Conservation (phyloP, 2,113 vertebrate genomes). For the Lipophrys pholis region DNA sequence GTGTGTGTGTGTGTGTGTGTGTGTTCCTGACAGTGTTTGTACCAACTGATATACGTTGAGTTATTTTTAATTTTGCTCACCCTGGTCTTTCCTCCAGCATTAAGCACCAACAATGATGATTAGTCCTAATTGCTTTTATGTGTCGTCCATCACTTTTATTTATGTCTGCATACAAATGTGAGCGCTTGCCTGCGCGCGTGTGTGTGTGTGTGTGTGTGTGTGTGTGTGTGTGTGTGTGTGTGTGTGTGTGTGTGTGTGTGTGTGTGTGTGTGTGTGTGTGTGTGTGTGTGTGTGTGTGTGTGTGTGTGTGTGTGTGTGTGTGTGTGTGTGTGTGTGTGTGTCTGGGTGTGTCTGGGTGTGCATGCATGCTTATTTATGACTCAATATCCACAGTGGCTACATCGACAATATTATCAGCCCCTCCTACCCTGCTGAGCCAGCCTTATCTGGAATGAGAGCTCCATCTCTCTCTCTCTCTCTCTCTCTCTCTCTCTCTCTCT, state of each 20-base stretch:
- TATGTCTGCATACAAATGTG: conserved; percentile 47
- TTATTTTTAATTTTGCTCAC: conserved; percentile 72
- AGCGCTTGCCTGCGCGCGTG: conserved; percentile 4
- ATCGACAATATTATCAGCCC: conserved; percentile 75
- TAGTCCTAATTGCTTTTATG: conserved; percentile 74
- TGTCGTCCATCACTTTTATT: conserved; percentile 67
- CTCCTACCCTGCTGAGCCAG: conserved; percentile 71
- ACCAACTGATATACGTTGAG: conserved; percentile 54
- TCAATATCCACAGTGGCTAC: conserved; percentile 77
- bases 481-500: too few species aligned
- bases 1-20: conserved; percentile 13
- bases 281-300: conserved; percentile 17
- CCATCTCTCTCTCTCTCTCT: too few species aligned
- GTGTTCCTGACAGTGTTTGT: conserved; percentile 15
- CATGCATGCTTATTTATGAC: conserved; percentile 75
- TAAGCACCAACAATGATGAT: conserved; percentile 74
- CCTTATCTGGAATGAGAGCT: conserved; percentile 71
- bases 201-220: conserved; percentile 34
- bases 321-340: conserved; percentile 15
- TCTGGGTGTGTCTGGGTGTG: conserved; percentile 19
- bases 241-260: conserved; percentile 24
- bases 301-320: conserved; percentile 17
- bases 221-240: conserved; percentile 26
- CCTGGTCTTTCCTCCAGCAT: conserved; percentile 54
- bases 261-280: conserved; percentile 32